Conservation (phyloP, 2,113 vertebrate species). For the Podarcis muralis region DNA sequence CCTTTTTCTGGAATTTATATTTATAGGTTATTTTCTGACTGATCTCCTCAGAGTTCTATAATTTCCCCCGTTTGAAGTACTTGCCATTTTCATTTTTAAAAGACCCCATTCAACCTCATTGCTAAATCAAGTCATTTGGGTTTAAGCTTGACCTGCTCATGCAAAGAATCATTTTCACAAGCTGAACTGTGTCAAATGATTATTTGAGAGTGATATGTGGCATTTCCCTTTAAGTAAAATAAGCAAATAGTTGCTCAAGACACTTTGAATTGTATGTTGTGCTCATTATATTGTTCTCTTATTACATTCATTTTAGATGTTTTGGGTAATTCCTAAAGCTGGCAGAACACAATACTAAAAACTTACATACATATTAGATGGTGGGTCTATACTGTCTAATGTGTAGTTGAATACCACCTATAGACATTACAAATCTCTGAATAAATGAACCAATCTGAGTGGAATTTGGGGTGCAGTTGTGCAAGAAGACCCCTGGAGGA, state of each 20-base stretch:
- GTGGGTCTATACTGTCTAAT: too few species aligned
- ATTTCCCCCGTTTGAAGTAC: neutral
- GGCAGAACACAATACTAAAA: neutral
- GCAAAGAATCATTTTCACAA: neutral
- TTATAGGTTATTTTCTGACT: neutral
- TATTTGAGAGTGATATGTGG: neutral
- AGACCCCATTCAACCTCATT: neutral
- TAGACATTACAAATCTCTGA: neutral
- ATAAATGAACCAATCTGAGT: neutral
- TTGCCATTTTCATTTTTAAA: neutral
- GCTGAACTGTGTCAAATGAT: neutral
- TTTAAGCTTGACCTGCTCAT: neutral
- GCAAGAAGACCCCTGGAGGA: neutral
- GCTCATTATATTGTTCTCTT: neutral
- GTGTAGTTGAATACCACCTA: neutral
- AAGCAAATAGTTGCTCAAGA: neutral
- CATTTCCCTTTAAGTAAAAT: neutral
- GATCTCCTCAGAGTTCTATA: neutral
- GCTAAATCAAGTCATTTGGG: neutral
- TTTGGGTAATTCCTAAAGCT: neutral
- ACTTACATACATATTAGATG: neutral
- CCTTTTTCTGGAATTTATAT: neutral
- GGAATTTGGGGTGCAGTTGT: neutral
- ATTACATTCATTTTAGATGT: neutral
- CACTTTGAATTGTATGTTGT: neutral